These are phyloP conservation scores for Oligia fasciuncula DNA, from an alignment of 2,888 invertebrate genomes.

Conservation along the genomic window DNA sequence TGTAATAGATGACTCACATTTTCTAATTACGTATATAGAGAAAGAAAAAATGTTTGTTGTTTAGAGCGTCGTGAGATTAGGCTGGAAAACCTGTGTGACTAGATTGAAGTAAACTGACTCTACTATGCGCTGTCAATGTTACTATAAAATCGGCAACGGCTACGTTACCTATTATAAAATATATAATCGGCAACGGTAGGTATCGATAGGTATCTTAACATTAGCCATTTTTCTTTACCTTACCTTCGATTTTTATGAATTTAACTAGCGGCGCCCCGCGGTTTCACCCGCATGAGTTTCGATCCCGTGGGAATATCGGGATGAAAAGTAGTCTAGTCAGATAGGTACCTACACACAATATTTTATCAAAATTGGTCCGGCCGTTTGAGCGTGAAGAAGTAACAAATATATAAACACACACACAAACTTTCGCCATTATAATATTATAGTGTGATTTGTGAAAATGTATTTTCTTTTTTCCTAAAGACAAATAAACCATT, in stretches of 20 bases:
- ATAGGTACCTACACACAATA: too few species aligned
- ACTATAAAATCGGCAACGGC: background rate
- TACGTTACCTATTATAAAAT: background rate
- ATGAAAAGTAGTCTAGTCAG: too few species aligned
- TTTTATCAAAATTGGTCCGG: too few species aligned
- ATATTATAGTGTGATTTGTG: background rate
- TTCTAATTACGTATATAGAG: too few species aligned
- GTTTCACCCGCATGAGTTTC: too few species aligned
- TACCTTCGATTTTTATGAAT: background rate
- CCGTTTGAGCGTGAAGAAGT: too few species aligned
- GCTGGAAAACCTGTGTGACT: background rate
- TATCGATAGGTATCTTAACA: background rate
- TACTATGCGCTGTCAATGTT: background rate
- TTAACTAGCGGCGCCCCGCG: background rate
- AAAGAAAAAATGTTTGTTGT: too few species aligned
- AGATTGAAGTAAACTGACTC: background rate
- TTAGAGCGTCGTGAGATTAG: background rate
- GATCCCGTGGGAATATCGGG: too few species aligned
- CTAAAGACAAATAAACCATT: background rate
- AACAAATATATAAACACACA: too few species aligned
- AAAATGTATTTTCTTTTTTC: background rate
- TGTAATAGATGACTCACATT: background rate
- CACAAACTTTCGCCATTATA: too few species aligned
- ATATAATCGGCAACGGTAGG: too few species aligned
- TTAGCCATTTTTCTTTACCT: background rate